Evolutionary conservation across 2,888 invertebrate genomes (phyloP).

Genomic region (Torymus aiolomorphi): DNA sequence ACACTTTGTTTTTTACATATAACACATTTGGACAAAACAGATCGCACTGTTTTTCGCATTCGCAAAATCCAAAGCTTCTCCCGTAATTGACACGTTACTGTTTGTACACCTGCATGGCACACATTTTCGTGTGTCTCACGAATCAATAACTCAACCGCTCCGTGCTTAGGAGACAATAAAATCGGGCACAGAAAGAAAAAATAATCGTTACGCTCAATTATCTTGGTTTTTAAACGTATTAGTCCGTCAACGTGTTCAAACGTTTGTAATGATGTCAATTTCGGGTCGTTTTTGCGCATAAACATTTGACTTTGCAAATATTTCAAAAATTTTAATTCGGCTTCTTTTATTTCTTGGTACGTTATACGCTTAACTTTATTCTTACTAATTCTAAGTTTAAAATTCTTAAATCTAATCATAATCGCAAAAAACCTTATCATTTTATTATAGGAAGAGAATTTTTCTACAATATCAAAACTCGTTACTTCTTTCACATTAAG

Average conservation of each 20-base stretch:
- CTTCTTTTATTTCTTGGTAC: neutral
- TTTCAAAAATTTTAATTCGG: constrained; percentile 10
- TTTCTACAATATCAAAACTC: too few species aligned
- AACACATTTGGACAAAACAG: constrained; percentile 51
- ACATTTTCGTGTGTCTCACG: constrained; percentile 47
- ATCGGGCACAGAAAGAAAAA: neutral
- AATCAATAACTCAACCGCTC: constrained; percentile 32
- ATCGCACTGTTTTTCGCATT: constrained; percentile 35
- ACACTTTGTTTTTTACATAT: constrained; percentile 55
- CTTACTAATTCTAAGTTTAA: neutral
- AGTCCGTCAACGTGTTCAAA: constrained; percentile 1
- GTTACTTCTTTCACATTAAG: too few species aligned
- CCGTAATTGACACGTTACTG: constrained; percentile 50
- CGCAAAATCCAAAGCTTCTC: constrained; percentile 56
- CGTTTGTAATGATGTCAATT: too few species aligned
- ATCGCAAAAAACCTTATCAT: neutral
- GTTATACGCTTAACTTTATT: neutral
- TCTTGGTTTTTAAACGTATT: constrained; percentile 10
- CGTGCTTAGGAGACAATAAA: neutral
- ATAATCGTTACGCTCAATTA: neutral
- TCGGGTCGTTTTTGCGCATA: neutral
- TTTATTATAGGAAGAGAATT: constrained; percentile 32
- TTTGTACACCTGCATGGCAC: constrained; percentile 55
- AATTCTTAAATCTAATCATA: constrained; percentile 19
- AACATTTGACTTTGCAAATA: constrained; percentile 2